Conservation (phyloP, 2,797 vertebrate species). For the Bufotes viridis region DNA sequence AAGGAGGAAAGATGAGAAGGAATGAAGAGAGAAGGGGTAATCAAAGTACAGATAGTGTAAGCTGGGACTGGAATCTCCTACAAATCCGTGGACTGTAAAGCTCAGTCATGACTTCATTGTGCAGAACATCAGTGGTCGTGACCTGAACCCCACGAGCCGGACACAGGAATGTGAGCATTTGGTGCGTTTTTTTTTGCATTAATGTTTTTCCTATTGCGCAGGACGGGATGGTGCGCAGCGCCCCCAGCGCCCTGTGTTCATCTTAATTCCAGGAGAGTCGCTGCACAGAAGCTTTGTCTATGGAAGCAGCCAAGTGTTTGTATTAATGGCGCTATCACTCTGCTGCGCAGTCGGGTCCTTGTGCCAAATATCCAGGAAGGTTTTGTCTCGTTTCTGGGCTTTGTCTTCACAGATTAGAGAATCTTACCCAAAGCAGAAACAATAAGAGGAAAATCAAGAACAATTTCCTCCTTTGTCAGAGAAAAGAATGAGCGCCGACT, state of each 20-base stretch:
- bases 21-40: no score
- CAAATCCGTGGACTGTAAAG: no score
- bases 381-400: background rate
- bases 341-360: background rate
- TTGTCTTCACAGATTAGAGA: background rate
- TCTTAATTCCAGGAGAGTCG: no score
- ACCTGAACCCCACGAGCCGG: no score
- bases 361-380: background rate
- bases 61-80: no score
- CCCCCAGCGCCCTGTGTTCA: background rate
- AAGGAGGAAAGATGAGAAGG: background rate
- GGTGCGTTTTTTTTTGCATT: no score
- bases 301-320: background rate
- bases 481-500: background rate
- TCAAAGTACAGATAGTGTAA: no score
- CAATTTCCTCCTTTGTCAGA: background rate
- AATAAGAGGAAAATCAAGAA: background rate
- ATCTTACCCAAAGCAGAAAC: background rate
- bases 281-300: background rate
- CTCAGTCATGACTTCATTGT: no score
- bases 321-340: background rate
- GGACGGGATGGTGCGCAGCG: background rate
- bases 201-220: background rate
- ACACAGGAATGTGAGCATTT: no score
- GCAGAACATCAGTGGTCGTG: no score